Base-by-base conservation (phyloP, 2,797 vertebrate genomes). In the Rhinella marina region DNA sequence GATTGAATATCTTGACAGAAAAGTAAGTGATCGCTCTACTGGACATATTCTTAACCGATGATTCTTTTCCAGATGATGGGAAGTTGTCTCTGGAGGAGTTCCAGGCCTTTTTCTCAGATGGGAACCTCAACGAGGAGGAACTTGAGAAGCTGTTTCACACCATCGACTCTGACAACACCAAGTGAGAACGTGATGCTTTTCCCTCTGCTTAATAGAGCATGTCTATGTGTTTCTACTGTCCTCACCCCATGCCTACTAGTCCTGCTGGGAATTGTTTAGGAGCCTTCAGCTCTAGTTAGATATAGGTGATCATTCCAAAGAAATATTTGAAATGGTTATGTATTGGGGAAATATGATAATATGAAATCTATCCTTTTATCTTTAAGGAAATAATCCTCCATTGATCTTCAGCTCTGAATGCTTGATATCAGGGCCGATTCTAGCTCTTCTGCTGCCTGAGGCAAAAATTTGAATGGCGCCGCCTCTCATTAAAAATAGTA, bases 71-170 rank as follows among this genome's bases (percentile, higher is more conserved):
- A 99, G 98, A 99, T 91, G 98, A 99, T 0, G 98, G 98, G 79
- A 99, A 98, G 92, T 93, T 99, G 91, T 99, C 98, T 87, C 92
- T 99, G 94, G 98, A 99, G 90, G 98, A 99, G 90, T 99, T 99
- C 94, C 98, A 98, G 93, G 96, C 98, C 23, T 99, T 99, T 94
- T 99, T 99, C 92, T 97, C 98, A 0, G 98, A 99, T 0, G 98
- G 98, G 0, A 97, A 96, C 0, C 96, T 99, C 91, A 97, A 97
- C 0, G 97, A 98, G 91, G 96, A 97, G n/a, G 98, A 99, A 91
- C 95, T 99, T 57, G 98, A 99, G 92, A 97, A 95, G 90, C 96
- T 99, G 90, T 99, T 99, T 93, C 98, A 99, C 89, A 96, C 97
- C 89, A 99, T 99, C 27, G 98, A 99, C 92, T 98, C 97, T 0